Base-by-base conservation (phyloP, 2,797 vertebrate genomes). In the Falco concolor region DNA sequence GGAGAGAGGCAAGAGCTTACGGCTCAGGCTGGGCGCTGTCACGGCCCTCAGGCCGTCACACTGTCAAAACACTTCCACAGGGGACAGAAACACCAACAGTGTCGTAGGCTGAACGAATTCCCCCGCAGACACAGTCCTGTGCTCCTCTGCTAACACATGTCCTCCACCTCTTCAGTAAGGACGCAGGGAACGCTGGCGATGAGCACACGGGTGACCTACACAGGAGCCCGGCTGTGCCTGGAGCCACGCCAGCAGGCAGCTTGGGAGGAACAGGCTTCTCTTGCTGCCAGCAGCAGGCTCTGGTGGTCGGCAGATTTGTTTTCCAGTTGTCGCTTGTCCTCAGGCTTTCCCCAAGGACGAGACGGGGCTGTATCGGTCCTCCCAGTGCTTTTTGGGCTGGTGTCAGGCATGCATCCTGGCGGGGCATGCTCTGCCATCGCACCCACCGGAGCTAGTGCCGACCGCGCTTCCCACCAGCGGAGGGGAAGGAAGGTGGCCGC, bases 221-320 rank as follows among this genome's bases (percentile, higher is more conserved):
- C 74, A 23, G 91, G 74, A 90, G 90, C 67, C 81, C 7, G 44
- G 74, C 84, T 84, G 88, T 47, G 87, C 84, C 91, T 92, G 94
- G 93, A 95, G 75, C 87, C 64, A 12, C 0, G 91, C 94, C 96
- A 95, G 94, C 84, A 89, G 75, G 88, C 90, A 86, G 95, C 88
- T 47, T 3, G 7, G 84, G 70, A 94, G 78, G 89, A 91, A 56
- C 82, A 91, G 82, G 84, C 89, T 8, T 69, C 54, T 65, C 91
- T 83, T 36, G 0, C 75, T 75, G 96, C 95, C 89, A 92, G 89
- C 94, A 91, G 87, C 91, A 65, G 85, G 87, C 94, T 95, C 93
- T 1, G 40, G 82, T 80, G 96, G 93, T 89, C 65, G 49, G 89
- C 64, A 61, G 44, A 81, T 93, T 87, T 93, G 77, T 89, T 95